Percentiles rank a stretch among this genome's conserved stretches.
phyloP scores from a whole-genome alignment of 92 coral and sea anemone genomes.

The Epizoanthus fatuus region DNA sequence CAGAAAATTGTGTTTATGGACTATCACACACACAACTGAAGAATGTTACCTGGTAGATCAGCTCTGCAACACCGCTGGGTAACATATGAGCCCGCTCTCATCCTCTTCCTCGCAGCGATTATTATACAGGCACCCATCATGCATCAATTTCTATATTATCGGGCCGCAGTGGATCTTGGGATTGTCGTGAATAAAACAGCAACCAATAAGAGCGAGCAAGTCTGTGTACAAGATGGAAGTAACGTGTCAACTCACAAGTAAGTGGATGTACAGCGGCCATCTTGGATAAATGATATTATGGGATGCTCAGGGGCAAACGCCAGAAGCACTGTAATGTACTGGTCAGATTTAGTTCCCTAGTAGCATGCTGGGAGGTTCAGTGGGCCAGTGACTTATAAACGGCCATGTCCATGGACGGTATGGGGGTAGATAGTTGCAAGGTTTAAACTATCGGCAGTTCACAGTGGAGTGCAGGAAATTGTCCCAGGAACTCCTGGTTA shows the following conservation, averaged over 20 bases:
- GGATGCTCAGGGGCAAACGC: no score
- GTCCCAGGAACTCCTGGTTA: no score
- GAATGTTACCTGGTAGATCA: not conserved
- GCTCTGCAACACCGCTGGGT: slow-evolving; percentile 27
- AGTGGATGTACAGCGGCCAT: not conserved
- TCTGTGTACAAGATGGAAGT: slow-evolving; percentile 15
- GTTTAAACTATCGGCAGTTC: no score
- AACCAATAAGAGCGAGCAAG: slow-evolving; percentile 2
- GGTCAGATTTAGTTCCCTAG: no score
- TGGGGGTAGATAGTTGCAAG: no score
- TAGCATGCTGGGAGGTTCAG: no score
- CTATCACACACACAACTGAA: not conserved
- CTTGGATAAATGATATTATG: no score
- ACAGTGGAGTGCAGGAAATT: no score
- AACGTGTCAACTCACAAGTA: slow-evolving; percentile 13
- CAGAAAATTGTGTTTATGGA: no score
- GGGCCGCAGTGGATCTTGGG: slow-evolving; percentile 55
- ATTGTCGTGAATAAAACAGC: not conserved
- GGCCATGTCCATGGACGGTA: no score
- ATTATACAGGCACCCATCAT: slow-evolving; percentile 56
- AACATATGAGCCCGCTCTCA: slow-evolving; percentile 59
- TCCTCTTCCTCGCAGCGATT: slow-evolving; percentile 55
- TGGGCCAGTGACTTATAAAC: no score
- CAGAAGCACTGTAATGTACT: no score
- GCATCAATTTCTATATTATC: slow-evolving; percentile 62